Evolutionary conservation across 2,113 vertebrate genomes (phyloP).

Genomic region (Crotalus tigris): DNA sequence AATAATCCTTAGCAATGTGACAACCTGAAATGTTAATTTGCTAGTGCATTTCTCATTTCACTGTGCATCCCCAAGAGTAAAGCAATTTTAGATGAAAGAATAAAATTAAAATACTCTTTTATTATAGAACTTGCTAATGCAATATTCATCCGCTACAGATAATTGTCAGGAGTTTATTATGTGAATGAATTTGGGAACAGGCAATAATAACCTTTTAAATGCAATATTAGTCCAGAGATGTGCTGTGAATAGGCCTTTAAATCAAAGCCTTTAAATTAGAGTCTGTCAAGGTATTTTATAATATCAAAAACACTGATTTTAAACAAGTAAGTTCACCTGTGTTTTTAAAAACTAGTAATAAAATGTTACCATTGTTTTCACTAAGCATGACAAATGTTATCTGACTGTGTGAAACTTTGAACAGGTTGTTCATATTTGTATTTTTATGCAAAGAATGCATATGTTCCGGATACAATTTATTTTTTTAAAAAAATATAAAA

Average conservation of each 20-base stretch:
- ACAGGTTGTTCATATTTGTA: background rate
- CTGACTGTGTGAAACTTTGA: background rate
- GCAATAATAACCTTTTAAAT: background rate
- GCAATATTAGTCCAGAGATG: background rate
- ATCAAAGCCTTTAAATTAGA: background rate
- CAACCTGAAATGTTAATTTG: slow-evolving; percentile 23
- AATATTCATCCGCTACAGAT: slow-evolving; percentile 16
- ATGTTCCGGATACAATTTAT: background rate
- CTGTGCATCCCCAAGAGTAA: slow-evolving; percentile 25
- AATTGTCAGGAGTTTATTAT: slow-evolving; percentile 12
- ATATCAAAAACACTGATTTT: background rate
- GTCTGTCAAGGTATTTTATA: background rate
- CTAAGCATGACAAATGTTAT: background rate
- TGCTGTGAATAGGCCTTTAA: background rate
- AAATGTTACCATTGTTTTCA: background rate
- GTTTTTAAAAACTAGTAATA: background rate
- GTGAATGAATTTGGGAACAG: slow-evolving; percentile 6
- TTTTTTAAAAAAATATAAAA: background rate
- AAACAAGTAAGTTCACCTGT: background rate
- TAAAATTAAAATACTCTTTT: slow-evolving; percentile 26
- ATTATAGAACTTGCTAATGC: slow-evolving; percentile 31
- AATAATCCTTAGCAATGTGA: background rate
- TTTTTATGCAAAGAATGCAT: background rate
- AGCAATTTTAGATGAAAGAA: slow-evolving; percentile 8
- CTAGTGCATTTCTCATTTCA: slow-evolving; percentile 14